Evolutionary conservation across 2,797 vertebrate species (phyloP), one percentile per base, ranked within the genome.

Genomic region (Phrynocephalus guinanensis): DNA sequence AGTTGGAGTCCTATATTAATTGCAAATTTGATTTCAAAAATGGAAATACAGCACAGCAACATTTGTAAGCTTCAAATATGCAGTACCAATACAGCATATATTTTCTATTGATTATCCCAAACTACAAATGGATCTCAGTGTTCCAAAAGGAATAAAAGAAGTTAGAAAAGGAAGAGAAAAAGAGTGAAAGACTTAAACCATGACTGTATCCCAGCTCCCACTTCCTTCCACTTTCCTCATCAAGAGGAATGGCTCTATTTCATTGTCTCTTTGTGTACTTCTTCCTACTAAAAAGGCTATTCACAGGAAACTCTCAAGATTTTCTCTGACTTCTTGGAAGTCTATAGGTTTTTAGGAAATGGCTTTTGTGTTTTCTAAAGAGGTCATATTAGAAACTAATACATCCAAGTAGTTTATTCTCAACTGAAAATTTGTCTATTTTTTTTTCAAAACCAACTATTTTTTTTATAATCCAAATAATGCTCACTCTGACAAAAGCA

Each of bases 401-500:
- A 10, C n/a, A 28, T 8, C 79, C 2, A n/a, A 5, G 63, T 24
- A 73, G 66, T 88, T 83, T 88, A 50, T 84, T 84, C 72, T 84
- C 26, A 24, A 24, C 10, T n/a, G 38, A 84, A 82, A 83, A 28
- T 48, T 52, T 68, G 6, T 81, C 24, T 18, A 26, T 38, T 28
- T 7, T 24, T 26, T 13, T 13, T 16, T 33, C 87, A 44, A 22
- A 70, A 91, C 63, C 0, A 22, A n/a, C n/a, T n/a, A n/a, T n/a
- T n/a, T n/a, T n/a, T n/a, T 28, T 75, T 82, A 26, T 75, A 6
- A 67, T 71, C 1, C 63, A 89, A 91, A 16, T 26, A 84, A 66
- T 63, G 48, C 71, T 88, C 30, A 68, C 0, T 33, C 1, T 71
- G 9, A 85, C 44, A 77, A 79, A 91, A 81, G 7, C 50, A 87